phyloP scores from a whole-genome alignment of 2,888 invertebrate genomes.

The Cryptophagus acutangulus region DNA sequence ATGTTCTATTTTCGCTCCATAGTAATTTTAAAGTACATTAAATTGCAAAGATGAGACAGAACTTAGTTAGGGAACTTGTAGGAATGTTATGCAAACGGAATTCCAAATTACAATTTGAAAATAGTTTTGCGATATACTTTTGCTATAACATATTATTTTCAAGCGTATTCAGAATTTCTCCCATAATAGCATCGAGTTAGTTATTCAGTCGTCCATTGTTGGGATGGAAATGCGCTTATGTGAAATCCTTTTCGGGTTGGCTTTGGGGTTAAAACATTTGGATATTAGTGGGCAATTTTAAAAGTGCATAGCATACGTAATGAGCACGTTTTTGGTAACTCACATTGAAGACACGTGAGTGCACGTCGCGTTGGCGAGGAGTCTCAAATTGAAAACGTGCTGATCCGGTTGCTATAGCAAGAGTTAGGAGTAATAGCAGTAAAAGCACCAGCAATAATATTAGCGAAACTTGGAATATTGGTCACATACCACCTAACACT shows the following conservation, averaged over 20 bases:
- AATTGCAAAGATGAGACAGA: too few species aligned
- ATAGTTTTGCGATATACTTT: conserved; percentile 5
- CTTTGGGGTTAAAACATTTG: conserved; percentile 1
- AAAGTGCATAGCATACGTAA: not conserved
- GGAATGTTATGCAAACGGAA: conserved; percentile 22
- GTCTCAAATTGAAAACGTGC: conserved; percentile 28
- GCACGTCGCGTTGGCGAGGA: conserved; percentile 10
- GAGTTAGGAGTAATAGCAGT: too few species aligned
- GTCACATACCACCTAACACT: too few species aligned
- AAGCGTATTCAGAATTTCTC: too few species aligned
- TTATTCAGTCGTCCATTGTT: too few species aligned
- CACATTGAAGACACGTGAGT: conserved; percentile 16
- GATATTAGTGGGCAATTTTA: not conserved
- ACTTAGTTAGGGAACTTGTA: conserved; percentile 20
- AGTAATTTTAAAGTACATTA: conserved; percentile 22
- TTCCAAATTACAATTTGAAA: conserved; percentile 20
- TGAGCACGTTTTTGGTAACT: conserved; percentile 9
- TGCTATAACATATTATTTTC: too few species aligned
- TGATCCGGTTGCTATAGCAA: conserved; percentile 15
- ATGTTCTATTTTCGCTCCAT: too few species aligned
- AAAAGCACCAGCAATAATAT: too few species aligned
- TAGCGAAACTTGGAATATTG: too few species aligned
- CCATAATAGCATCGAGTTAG: too few species aligned
- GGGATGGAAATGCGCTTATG: not conserved
- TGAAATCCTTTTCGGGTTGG: not conserved